Base-by-base conservation (phyloP, 2,888 invertebrate species). In the Eurois occulta region DNA sequence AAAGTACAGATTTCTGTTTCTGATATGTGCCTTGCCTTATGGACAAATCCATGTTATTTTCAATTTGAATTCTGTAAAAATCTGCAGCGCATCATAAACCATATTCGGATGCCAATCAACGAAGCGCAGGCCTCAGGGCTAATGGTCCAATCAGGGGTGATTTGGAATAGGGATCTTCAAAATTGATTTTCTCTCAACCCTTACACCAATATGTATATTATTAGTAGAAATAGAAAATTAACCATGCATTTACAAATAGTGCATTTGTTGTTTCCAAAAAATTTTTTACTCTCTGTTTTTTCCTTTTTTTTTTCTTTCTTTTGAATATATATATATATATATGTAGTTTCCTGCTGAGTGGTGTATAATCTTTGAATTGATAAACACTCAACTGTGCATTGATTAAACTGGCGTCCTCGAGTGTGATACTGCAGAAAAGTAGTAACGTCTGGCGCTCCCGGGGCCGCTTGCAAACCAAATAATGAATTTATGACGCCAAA, bases 101-200 rank as follows among this genome's bases (percentile, higher is more conserved):
- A 28, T 48, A 24, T 18, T 67, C 28, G 13, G 48, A 58, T 28
- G 38, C 28, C 62, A 62, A 83, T 80, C 32, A 16, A 32, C n/a
- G 18, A 35, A 58, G 28, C 28, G 32, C 10, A n/a, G 16, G 41
- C 58, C 43, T 52, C 32, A 35, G 48, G 65, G 52, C 52, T 60
- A 66, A n/a, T 58, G 28, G 32, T 52, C 69, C 76, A 65, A 70
- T 81, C 24, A 66, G 48, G 35, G 32, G 43, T 75, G 11, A 66
- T 38, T 38, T 11, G 35, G 16, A 52, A 52, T 21, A 35, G 66
- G 66, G 48, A 21, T 58, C 18, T 16, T 24, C 64, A 64, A 24
- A 64, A 65, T 65, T 38, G n/a, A 16, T 38, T n/a, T 65, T 65
- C 38, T 16, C 13, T 7, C 21, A 65, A 41, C n/a, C n/a, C 38